Evolutionary conservation across 64 coral and sea anemone species (phyloP).

Genomic region (Actinia tenebrosa): DNA sequence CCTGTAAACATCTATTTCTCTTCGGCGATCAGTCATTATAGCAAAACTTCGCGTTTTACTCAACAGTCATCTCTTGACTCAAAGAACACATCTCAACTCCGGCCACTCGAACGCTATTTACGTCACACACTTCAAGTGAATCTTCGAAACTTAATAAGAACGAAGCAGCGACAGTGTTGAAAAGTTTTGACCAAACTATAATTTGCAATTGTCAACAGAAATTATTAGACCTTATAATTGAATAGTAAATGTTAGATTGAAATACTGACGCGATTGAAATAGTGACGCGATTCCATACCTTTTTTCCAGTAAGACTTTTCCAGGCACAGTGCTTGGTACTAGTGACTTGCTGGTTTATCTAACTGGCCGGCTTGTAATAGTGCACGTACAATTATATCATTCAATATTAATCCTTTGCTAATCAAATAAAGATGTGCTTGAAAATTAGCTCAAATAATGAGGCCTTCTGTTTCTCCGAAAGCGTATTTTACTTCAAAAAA

Average conservation of each 20-base stretch:
- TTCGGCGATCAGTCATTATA: no score
- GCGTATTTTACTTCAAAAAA: neutral
- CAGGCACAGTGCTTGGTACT: neutral
- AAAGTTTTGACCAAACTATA: neutral
- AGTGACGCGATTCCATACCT: neutral
- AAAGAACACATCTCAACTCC: no score
- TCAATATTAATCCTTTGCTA: neutral
- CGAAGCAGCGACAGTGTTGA: neutral
- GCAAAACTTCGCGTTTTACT: no score
- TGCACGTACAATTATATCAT: neutral
- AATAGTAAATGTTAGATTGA: neutral
- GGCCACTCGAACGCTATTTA: neutral
- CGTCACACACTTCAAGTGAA: neutral
- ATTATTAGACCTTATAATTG: neutral
- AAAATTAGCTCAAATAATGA: neutral
- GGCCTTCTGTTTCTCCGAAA: neutral
- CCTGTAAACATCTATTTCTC: no score
- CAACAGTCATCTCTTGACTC: no score
- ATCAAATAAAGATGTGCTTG: neutral
- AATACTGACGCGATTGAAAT: neutral
- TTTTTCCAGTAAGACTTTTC: neutral
- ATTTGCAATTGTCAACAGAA: neutral
- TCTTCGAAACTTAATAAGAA: neutral
- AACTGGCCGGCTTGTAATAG: neutral
- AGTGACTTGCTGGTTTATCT: neutral